These are phyloP conservation scores for Spongia lamella DNA, from an alignment of 37 sponge, comb jelly and placozoan genomes.

Conservation along the genomic window DNA sequence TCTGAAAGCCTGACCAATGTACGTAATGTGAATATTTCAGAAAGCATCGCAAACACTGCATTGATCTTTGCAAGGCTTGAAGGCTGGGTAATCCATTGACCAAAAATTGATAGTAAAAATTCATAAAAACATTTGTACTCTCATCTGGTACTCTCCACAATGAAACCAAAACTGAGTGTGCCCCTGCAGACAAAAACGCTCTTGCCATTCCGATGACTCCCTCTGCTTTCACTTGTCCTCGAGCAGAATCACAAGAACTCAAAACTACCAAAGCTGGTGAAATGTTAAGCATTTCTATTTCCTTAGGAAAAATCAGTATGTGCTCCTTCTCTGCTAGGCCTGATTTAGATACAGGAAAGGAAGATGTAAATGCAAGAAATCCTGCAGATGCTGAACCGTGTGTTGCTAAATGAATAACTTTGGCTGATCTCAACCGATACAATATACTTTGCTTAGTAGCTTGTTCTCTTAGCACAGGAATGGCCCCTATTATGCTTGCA, in stretches of 20 bases:
- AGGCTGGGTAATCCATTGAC: conserved; percentile 46
- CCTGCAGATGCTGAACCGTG: conserved; percentile 61
- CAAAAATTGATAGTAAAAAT: conserved; percentile 70
- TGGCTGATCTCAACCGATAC: conserved; percentile 45
- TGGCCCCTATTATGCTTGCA: conserved; percentile 30
- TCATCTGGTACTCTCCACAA: conserved; percentile 77
- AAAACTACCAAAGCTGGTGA: conserved; percentile 67
- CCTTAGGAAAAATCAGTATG: conserved; percentile 57
- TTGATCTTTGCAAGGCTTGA: conserved; percentile 71
- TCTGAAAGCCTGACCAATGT: conserved; percentile 78
- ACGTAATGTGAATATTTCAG: conserved; percentile 46
- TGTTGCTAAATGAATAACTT: no score
- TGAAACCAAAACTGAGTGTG: conserved; percentile 69
- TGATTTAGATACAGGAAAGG: not conserved
- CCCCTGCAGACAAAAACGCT: conserved; percentile 76
- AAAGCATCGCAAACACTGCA: conserved; percentile 64
- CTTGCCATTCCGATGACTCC: conserved; percentile 74
- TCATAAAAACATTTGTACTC: conserved; percentile 70
- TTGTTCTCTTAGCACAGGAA: conserved; percentile 58
- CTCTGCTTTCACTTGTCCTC: conserved; percentile 55
- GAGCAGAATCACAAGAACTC: conserved; percentile 60
- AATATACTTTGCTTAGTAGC: conserved; percentile 65
- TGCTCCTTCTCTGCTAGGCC: conserved; percentile 10
- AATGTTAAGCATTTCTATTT: conserved; percentile 60
- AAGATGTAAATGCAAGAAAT: conserved; percentile 58